Evolutionary conservation across 92 coral and sea anemone species (phyloP), one percentile per base, ranked within the genome.

Genomic region (Scolanthus callimorphus): DNA sequence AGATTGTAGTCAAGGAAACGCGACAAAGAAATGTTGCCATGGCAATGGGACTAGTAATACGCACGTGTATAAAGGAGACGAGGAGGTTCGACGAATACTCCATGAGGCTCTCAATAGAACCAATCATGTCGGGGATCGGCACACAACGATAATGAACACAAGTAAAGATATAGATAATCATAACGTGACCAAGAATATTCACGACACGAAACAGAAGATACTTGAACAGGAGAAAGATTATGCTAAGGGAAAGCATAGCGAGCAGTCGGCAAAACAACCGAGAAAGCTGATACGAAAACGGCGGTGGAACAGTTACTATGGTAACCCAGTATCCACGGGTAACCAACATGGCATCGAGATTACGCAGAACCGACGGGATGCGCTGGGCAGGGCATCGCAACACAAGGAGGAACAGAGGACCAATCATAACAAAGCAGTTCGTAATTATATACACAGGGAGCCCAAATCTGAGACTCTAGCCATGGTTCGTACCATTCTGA

Each of bases 71-170:
- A 56, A 57, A 17, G 43, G 63, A n/a, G 65, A 68, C 25, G 57
- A 21, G 17, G 75, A 68, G 28, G 44, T 68, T 12, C 57, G 57
- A 17, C 17, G 52, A 1, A 4, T 68, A 57, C 38, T 68, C 19
- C 48, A 29, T 3, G 30, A 56, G 15, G 43, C 57, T 4, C 41
- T 68, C n/a, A 56, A 57, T 11, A 1, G 46, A 12, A 12, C 41
- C 11, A 68, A 44, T 39, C 20, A 11, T 28, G 51, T 9, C 27
- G 38, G 4, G 27, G 55, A 17, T 12, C 17, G 30, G 9, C 51
- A 66, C 26, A 25, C 1, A 8, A 51, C 29, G 20, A n/a, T 11
- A 4, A 29, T 20, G n/a, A 49, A 6, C 0, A 38, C 8, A 17
- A 23, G 17, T 46, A 20, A 46, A 19, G 23, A 46, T 21, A 34